phyloP scores from a whole-genome alignment of 2,888 invertebrate genomes.

The Mylabris sibirica region DNA sequence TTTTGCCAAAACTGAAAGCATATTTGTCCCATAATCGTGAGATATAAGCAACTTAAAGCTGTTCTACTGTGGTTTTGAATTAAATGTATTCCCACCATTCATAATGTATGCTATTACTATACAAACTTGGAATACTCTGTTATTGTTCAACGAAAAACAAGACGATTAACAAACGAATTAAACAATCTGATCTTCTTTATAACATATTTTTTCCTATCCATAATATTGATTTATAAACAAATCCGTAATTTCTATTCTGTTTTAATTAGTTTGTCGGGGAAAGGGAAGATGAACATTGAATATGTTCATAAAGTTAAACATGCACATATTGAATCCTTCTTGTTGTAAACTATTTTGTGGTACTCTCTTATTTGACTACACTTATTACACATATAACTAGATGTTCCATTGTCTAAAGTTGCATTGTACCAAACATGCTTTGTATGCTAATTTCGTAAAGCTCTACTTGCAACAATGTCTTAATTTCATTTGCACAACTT shows the following conservation, averaged over 20 bases:
- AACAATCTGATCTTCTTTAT: background rate
- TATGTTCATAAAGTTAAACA: background rate
- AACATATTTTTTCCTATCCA: background rate
- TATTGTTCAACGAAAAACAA: conserved; percentile 26
- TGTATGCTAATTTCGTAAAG: conserved; percentile 32
- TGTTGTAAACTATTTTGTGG: conserved; percentile 21
- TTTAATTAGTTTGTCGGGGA: conserved; percentile 25
- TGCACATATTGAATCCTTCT: conserved; percentile 21
- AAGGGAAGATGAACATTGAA: no score
- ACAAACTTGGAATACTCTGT: conserved; percentile 38
- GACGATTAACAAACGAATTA: background rate
- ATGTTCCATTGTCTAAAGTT: conserved; percentile 33
- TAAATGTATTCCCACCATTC: conserved; percentile 40
- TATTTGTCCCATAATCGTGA: conserved; percentile 31
- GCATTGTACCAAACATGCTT: conserved; percentile 25
- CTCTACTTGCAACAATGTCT: conserved; percentile 32
- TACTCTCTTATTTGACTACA: conserved; percentile 26
- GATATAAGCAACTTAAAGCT: conserved; percentile 37
- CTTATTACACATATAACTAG: conserved; percentile 25
- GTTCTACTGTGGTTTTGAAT: conserved; percentile 36
- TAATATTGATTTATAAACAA: background rate
- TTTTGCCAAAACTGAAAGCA: conserved; percentile 33
- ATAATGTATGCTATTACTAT: conserved; percentile 40
- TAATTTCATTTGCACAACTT: conserved; percentile 28
- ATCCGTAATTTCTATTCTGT: background rate